Percentiles rank a stretch among this genome's conserved stretches.
Conservation (phyloP, 2,797 vertebrate genomes). For the Potorous gilbertii region DNA sequence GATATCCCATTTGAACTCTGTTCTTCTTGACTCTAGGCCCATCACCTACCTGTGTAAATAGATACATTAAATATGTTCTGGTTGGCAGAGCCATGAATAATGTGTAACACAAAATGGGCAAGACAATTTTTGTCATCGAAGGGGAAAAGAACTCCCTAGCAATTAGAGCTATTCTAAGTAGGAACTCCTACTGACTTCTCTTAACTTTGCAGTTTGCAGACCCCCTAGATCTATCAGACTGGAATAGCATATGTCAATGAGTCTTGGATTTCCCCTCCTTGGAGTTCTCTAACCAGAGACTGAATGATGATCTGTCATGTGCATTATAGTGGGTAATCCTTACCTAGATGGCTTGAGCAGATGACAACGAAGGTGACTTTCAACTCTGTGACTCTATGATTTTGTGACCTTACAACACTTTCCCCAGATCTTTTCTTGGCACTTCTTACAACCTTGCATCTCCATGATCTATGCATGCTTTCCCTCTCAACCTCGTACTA, state of each 20-base stretch:
- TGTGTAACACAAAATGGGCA: background rate
- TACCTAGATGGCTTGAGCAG: background rate
- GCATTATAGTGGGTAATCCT: background rate
- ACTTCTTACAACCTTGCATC: background rate
- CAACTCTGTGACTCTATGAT: background rate
- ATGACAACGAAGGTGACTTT: background rate
- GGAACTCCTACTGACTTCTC: background rate
- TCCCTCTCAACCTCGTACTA: background rate
- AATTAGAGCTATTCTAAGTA: background rate
- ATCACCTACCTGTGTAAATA: background rate
- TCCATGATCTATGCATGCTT: background rate
- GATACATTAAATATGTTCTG: background rate
- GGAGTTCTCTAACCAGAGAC: background rate
- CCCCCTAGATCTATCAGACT: background rate
- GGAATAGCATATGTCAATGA: background rate
- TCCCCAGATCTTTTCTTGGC: background rate
- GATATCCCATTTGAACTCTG: background rate
- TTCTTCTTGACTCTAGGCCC: background rate
- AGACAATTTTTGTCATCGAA: background rate
- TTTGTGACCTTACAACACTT: background rate
- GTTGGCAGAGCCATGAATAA: background rate
- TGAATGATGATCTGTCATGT: background rate
- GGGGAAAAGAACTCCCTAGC: background rate
- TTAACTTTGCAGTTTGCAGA: background rate
- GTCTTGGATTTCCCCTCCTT: background rate